A percentile compares a stretch with the other conserved stretches of the same genome.
These are phyloP conservation scores for Enteromius trimaculatus DNA, from an alignment of 2,797 vertebrate species.

Conservation along the genomic window DNA sequence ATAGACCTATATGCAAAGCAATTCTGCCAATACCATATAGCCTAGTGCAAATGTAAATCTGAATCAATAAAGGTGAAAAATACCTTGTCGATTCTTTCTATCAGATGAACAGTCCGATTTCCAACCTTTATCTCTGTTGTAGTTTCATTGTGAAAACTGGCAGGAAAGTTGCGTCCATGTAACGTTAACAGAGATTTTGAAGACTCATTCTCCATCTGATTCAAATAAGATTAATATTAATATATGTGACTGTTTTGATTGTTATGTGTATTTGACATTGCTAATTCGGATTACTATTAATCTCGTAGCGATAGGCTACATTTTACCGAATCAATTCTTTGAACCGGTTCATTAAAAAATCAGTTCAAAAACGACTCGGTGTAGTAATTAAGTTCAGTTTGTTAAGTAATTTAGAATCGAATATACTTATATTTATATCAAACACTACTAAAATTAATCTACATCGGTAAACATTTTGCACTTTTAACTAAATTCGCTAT, in stretches of 20 bases:
- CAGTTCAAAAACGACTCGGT: not conserved
- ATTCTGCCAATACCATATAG: not conserved
- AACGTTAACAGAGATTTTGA: conserved; percentile 72
- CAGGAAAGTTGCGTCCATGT: conserved; percentile 72
- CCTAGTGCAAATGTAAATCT: not conserved
- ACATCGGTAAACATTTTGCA: not conserved
- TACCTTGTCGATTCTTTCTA: conserved; percentile 79
- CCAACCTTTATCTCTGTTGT: conserved; percentile 69
- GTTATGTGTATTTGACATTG: not conserved
- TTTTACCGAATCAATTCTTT: not conserved
- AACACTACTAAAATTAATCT: not conserved
- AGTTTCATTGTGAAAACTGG: conserved; percentile 78
- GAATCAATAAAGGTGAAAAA: not conserved
- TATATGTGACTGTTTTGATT: not conserved
- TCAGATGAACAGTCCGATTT: conserved; percentile 71
- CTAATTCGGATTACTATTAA: not conserved
- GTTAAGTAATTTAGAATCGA: not conserved
- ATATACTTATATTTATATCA: not conserved
- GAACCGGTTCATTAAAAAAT: not conserved
- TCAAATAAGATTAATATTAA: not conserved
- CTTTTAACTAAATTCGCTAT: not conserved
- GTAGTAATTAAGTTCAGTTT: not conserved
- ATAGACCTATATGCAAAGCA: not conserved
- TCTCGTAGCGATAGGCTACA: not conserved
- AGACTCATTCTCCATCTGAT: conserved; percentile 88